Evolutionary conservation across 53 echinoderm and acorn worm species (phyloP).

Genomic region (Mesocentrotus franciscanus): DNA sequence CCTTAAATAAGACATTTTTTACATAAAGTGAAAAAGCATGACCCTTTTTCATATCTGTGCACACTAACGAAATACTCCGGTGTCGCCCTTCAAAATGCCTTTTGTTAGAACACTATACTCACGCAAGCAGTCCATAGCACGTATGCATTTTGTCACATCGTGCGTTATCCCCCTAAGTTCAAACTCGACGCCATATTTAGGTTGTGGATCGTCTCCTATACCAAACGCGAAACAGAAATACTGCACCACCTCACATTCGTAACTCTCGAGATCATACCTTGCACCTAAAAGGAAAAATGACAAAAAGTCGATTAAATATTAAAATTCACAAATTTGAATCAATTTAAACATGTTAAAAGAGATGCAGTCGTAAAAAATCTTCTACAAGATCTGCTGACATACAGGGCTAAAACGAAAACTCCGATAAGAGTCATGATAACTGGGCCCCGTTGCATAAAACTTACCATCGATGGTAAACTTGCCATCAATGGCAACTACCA

Average conservation of each 20-base stretch:
- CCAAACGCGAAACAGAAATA: constrained; percentile 45
- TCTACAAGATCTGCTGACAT: too few species aligned
- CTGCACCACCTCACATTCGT: constrained; percentile 21
- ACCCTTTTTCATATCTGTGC: not conserved
- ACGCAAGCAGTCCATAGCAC: not conserved
- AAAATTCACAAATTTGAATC: not conserved
- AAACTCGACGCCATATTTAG: constrained; percentile 17
- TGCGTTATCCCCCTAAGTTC: not conserved
- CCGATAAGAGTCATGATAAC: too few species aligned
- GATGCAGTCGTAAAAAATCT: too few species aligned
- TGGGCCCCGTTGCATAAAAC: too few species aligned
- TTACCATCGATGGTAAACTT: too few species aligned
- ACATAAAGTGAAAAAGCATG: too few species aligned
- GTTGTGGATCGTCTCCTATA: constrained; percentile 15
- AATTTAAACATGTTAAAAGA: too few species aligned
- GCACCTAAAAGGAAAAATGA: not conserved
- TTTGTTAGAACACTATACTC: not conserved
- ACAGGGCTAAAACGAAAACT: too few species aligned
- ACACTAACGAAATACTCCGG: not conserved
- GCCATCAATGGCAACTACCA: too few species aligned
- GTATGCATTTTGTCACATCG: not conserved
- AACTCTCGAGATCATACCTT: constrained; percentile 11
- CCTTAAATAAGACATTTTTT: too few species aligned
- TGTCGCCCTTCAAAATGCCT: not conserved
- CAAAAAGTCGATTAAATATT: not conserved